phyloP scores from a whole-genome alignment of 2,113 vertebrate species.

The Athene cunicularia region DNA sequence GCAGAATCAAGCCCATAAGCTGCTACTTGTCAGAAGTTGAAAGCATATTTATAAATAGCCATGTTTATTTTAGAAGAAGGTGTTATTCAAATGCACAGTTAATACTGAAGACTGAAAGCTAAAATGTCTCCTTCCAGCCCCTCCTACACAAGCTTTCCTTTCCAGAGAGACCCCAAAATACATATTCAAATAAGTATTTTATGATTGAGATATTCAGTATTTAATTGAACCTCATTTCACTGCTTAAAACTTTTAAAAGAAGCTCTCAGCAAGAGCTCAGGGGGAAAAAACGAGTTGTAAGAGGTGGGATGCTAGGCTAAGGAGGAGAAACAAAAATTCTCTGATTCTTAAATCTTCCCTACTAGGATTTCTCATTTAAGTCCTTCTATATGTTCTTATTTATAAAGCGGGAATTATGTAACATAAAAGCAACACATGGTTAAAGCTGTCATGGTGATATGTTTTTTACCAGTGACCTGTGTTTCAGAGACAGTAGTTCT shows the following conservation, averaged over 20 bases:
- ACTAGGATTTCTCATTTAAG: conserved; percentile 37
- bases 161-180: background rate
- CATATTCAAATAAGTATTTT: conserved; percentile 41
- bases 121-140: conserved; percentile 12
- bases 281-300: background rate
- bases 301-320: background rate
- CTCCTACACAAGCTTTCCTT: conserved; percentile 13
- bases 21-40: conserved; percentile 17
- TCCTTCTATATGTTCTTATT: conserved; percentile 42
- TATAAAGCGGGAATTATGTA: conserved; percentile 44
- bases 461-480: conserved; percentile 6
- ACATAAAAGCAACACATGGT: conserved; percentile 23
- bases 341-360: conserved; percentile 14
- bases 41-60: conserved; percentile 33
- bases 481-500: background rate
- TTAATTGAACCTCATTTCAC: conserved; percentile 52
- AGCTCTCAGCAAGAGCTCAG: background rate
- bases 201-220: background rate
- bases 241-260: conserved; percentile 48
- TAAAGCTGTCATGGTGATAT: conserved; percentile 29
- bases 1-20: background rate
- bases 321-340: conserved; percentile 42
- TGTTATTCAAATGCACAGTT: conserved; percentile 33
- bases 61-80: conserved; percentile 36
- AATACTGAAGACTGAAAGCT: background rate